Base-by-base conservation (phyloP, 2,888 invertebrate species). In the Pheosia gnoma region DNA sequence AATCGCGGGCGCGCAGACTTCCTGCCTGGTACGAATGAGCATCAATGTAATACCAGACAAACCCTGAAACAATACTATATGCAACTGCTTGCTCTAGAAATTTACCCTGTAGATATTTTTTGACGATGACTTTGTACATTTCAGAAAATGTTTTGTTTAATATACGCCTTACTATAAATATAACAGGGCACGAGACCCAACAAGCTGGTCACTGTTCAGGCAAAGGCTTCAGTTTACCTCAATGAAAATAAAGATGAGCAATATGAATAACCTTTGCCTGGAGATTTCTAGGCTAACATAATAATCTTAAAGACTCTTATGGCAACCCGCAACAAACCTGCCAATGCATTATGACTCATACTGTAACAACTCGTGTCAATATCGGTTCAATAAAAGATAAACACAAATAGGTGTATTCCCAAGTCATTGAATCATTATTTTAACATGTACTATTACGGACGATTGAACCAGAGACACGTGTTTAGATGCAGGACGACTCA, bases 21-120 rank as follows among this genome's bases (percentile, higher is more conserved):
- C 47, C 47, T n/a, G 47, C 47, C 47, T n/a, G 47, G 47, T 47
- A n/a, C 47, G 47, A 47, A n/a, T 11, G 47, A n/a, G 47, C n/a
- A 47, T 47, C 11, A 47, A 47, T n/a, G 11, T n/a, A n/a, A n/a
- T 37, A 59, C 25, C 59, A 47, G 57, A 5, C 57, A 53, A 41
- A 62, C 59, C 57, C 52, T 59, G 49, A 62, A 57, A 59, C 52
- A 39, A 59, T 45, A 57, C 57, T 41, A 45, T 52, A 57, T 45
- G 45, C 25, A 36, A 59, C 36, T 41, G 4, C 10, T 25, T 25
- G 25, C 25, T 25, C 1, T 25, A 25, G 25, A 25, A 25, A 25
- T 25, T 25, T 25, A 1, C 25, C 25, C 25, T 25, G 25, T 25
- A 25, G 25, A 25, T 25, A 25, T 25, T 25, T 25, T 25, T 25